Conservation (phyloP, 2,888 invertebrate genomes). For the Craniophora ligustri region DNA sequence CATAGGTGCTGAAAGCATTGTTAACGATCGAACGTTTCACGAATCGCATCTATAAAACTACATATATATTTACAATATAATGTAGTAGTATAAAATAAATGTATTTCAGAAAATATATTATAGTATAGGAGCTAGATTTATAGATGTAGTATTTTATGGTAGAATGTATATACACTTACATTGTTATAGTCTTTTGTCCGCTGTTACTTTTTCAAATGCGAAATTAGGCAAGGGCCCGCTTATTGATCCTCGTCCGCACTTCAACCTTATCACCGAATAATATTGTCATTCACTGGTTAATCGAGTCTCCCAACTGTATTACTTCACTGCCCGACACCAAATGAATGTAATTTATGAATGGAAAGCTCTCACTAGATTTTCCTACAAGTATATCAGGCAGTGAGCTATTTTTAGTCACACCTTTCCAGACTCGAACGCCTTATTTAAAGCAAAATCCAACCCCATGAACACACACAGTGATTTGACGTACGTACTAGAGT, state of each 20-base stretch:
- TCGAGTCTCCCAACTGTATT: constrained; percentile 64
- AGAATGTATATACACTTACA: constrained; percentile 49
- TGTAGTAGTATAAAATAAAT: not conserved
- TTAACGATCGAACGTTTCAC: constrained; percentile 21
- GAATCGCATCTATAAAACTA: constrained; percentile 14
- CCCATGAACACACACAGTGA: constrained; percentile 60
- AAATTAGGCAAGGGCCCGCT: constrained; percentile 29
- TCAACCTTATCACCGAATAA: constrained; percentile 42
- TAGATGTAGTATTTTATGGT: not conserved
- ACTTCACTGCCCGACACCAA: constrained; percentile 78
- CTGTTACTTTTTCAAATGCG: constrained; percentile 22
- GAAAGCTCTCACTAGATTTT: constrained; percentile 71
- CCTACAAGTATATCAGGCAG: constrained; percentile 69
- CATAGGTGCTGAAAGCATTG: constrained; percentile 29
- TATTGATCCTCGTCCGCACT: constrained; percentile 50
- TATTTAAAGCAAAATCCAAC: constrained; percentile 40
- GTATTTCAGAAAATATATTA: not conserved
- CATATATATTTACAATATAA: not conserved
- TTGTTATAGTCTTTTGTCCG: constrained; percentile 45
- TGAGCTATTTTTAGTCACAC: constrained; percentile 77
- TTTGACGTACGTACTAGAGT: constrained; percentile 53
- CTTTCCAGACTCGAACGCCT: constrained; percentile 51
- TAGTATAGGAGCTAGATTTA: not conserved
- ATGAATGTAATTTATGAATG: constrained; percentile 85
- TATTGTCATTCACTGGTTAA: constrained; percentile 63